These are phyloP conservation scores for Xiphorhynchus erythropygius DNA, from an alignment of 2,797 vertebrate genomes.

Conservation along the genomic window DNA sequence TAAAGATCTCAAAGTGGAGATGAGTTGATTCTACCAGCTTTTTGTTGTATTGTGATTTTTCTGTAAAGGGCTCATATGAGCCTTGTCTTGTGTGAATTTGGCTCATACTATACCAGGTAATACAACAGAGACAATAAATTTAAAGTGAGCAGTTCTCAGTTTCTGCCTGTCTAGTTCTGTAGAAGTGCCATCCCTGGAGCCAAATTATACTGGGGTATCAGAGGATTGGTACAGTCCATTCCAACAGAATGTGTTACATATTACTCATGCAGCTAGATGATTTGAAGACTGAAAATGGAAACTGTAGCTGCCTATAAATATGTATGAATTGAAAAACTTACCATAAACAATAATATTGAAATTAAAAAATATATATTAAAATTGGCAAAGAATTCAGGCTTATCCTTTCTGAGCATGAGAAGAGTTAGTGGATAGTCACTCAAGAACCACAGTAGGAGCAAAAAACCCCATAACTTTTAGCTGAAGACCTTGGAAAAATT, in stretches of 20 bases:
- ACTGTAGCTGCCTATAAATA: neutral
- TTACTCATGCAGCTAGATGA: neutral
- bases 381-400: neutral
- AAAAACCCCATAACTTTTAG: neutral
- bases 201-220: neutral
- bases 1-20: neutral
- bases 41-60: neutral
- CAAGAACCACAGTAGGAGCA: neutral
- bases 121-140: neutral
- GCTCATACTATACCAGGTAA: neutral
- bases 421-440: neutral
- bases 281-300: neutral
- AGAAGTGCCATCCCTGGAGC: neutral
- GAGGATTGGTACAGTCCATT: neutral
- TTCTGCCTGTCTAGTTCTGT: neutral
- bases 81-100: neutral
- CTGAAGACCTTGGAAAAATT: neutral
- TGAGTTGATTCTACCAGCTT: neutral
- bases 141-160: neutral
- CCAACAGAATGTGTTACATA: neutral
- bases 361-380: neutral
- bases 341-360: neutral
- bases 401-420: neutral
- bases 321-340: neutral
- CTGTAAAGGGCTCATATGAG: neutral